These are phyloP conservation scores for Erannis defoliaria DNA, from an alignment of 2,888 invertebrate species.

Conservation along the genomic window DNA sequence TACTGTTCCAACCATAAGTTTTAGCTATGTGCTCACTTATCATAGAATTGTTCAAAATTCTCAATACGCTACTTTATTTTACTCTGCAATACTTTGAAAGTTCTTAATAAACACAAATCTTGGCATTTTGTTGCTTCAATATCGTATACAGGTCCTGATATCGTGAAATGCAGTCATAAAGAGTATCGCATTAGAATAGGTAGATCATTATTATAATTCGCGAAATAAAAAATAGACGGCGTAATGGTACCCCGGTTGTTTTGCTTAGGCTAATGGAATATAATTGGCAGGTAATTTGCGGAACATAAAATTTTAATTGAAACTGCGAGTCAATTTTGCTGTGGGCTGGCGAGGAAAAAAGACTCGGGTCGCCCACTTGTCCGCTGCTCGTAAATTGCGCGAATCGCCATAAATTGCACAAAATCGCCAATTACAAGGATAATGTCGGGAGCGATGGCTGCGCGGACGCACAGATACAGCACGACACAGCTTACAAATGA, in stretches of 20 bases:
- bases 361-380: slow-evolving; percentile 75
- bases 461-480: slow-evolving; percentile 53
- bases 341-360: slow-evolving; percentile 61
- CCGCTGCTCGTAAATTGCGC: slow-evolving; percentile 83
- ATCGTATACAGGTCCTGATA: not conserved
- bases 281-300: slow-evolving; percentile 81
- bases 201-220: slow-evolving; percentile 46
- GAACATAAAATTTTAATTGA: slow-evolving; percentile 82
- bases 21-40: too few species aligned
- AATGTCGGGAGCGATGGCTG: slow-evolving; percentile 68
- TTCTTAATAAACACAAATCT: too few species aligned
- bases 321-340: slow-evolving; percentile 72
- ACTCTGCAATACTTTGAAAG: too few species aligned
- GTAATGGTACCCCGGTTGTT: slow-evolving; percentile 58
- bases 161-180: slow-evolving; percentile 21
- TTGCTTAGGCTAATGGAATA: slow-evolving; percentile 71
- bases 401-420: slow-evolving; percentile 83
- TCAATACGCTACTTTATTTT: too few species aligned
- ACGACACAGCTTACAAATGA: slow-evolving; percentile 14
- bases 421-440: slow-evolving; percentile 83
- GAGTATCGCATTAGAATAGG: slow-evolving; percentile 43
- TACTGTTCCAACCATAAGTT: too few species aligned
- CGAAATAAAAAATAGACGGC: slow-evolving; percentile 51
- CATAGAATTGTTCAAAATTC: too few species aligned
- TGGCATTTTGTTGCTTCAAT: too few species aligned